phyloP scores from a whole-genome alignment of 2,888 invertebrate species.

The Mystacides longicornis region DNA sequence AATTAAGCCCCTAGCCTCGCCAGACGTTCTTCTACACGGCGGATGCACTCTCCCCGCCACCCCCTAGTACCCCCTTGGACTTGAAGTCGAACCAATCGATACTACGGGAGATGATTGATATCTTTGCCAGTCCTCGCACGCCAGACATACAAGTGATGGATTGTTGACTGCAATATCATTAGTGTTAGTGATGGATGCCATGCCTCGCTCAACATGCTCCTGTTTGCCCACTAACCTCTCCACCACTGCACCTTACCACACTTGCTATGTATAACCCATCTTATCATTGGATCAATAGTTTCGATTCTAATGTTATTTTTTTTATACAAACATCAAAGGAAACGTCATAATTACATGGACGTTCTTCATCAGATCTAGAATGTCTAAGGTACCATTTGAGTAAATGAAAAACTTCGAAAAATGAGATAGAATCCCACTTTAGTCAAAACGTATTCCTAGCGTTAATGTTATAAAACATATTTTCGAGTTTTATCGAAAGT shows the following conservation, averaged over 20 bases:
- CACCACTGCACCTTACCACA: background rate
- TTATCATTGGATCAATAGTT: too few species aligned
- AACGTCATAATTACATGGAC: too few species aligned
- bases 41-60: slow-evolving; percentile 16
- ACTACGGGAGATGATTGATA: slow-evolving; percentile 25
- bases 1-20: slow-evolving; percentile 21
- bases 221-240: background rate
- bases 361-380: too few species aligned
- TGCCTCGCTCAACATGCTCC: background rate
- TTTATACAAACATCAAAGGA: too few species aligned
- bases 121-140: slow-evolving; percentile 18
- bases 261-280: background rate
- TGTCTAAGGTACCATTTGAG: too few species aligned
- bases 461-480: too few species aligned
- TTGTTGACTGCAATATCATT: slow-evolving; percentile 10
- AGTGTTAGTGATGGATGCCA: background rate
- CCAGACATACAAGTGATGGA: slow-evolving; percentile 12
- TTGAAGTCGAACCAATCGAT: slow-evolving; percentile 22
- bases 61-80: slow-evolving; percentile 7
- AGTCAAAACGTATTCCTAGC: too few species aligned
- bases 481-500: too few species aligned
- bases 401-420: too few species aligned
- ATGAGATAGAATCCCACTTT: too few species aligned
- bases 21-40: slow-evolving; percentile 19
- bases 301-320: too few species aligned